A percentile compares a stretch with the other conserved stretches of the same genome.
Evolutionary conservation across 2,888 invertebrate genomes (phyloP).

Genomic region (Lagria hirta): DNA sequence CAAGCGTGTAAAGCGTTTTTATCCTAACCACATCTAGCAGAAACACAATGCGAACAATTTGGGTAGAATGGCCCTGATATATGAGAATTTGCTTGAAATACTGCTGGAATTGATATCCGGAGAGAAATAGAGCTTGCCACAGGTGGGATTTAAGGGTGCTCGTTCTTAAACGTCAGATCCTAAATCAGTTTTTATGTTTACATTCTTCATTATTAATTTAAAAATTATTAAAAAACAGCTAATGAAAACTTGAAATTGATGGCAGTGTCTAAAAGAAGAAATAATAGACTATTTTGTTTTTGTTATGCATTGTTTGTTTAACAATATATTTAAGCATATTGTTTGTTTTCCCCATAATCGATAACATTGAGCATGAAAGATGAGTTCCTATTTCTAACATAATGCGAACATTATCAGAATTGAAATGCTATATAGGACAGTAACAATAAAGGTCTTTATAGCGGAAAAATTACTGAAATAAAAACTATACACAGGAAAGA

Average conservation of each 20-base stretch:
- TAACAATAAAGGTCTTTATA: constrained; percentile 16
- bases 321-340: constrained; percentile 6
- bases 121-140: constrained; percentile 32
- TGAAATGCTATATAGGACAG: constrained; percentile 15
- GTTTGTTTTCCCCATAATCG: too few species aligned
- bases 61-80: constrained; percentile 33
- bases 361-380: constrained; percentile 2
- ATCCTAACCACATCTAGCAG: constrained; percentile 27
- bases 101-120: constrained; percentile 32
- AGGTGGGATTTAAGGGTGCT: constrained; percentile 32
- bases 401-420: constrained; percentile 11
- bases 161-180: constrained; percentile 27
- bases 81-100: constrained; percentile 33
- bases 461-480: constrained; percentile 8
- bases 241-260: too few species aligned
- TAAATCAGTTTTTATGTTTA: constrained; percentile 31
- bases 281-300: too few species aligned
- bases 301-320: too few species aligned
- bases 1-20: constrained; percentile 28
- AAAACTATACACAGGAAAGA: constrained; percentile 17
- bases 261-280: too few species aligned
- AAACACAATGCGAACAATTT: constrained; percentile 31
- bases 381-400: constrained; percentile 8
- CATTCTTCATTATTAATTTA: constrained; percentile 27
- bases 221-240: constrained; percentile 6